Base-by-base conservation (phyloP, 2,888 invertebrate species). In the Eretmocerus hayati region DNA sequence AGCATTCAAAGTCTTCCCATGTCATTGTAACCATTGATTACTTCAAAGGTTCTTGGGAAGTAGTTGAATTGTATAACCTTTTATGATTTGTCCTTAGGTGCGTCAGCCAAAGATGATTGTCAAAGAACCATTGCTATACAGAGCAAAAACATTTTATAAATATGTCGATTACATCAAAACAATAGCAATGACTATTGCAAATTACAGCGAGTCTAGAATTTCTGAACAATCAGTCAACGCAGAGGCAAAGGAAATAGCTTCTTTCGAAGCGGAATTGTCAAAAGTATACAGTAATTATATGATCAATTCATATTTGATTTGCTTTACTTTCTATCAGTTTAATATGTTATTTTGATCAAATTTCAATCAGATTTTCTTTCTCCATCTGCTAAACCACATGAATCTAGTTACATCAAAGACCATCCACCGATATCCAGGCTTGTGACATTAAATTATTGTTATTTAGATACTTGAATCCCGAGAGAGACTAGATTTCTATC, bases 111-210 rank as follows among this genome's bases (percentile, higher is more conserved):
- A 50, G 35, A 26, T 36, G 18, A 39, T 46, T 6, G 20, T 50
- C 26, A 41, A 37, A 3, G 42, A 50, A n/a, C 42, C 50, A 21
- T 30, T 50, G 8, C 26, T 50, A 2, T 39, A 46, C 32, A 38
- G 37, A 19, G 21, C 35, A 3, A 39, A 35, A 21, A 46, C 20
- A 3, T 46, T 46, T 21, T 39, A 39, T 36, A 46, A 50, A 20
- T 50, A 50, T 22, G 50, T 46, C 13, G 50, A 43, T 4, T 46
- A 46, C 20, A 42, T 50, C 9, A 50, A 46, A 15, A 38, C 30
- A 4, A 20, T 46, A 2, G 50, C 42, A 5, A 13, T 21, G 30
- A 32, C 26, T 2, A 16, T 50, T 6, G 46, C 35, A 8, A 50
- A 50, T 35, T 21, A 20, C 6, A 39, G 39, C 18, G 46, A 33